Evolutionary conservation across 2,888 invertebrate species (phyloP).

Genomic region (Plagodis pulveraria): DNA sequence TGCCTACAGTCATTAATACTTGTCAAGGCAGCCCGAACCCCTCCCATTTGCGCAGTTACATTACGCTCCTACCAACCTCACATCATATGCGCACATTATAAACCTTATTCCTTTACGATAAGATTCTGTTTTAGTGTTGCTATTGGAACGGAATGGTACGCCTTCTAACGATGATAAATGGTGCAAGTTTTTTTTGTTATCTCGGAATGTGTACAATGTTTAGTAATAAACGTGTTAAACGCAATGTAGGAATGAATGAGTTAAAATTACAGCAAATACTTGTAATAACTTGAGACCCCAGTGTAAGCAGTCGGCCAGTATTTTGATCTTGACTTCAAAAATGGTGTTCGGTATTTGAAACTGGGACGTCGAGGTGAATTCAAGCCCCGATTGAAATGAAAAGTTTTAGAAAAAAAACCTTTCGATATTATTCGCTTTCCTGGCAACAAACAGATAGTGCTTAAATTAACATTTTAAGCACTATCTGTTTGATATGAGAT

Average conservation of each 20-base stretch:
- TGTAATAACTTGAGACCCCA: not conserved
- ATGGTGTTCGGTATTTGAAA: no score
- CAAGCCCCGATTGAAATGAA: no score
- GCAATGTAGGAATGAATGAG: not conserved
- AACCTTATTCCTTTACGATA: conserved; percentile 41
- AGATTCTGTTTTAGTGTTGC: conserved; percentile 13
- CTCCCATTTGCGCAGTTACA: conserved; percentile 73
- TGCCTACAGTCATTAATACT: conserved; percentile 67
- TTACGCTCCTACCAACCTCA: conserved; percentile 48
- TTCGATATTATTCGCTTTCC: no score
- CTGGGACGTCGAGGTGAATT: no score
- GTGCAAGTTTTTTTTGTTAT: conserved; percentile 31
- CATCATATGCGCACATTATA: conserved; percentile 24
- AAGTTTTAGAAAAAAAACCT: no score
- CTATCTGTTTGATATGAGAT: no score
- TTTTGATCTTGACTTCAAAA: no score
- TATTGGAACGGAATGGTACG: conserved; percentile 35
- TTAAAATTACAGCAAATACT: not conserved
- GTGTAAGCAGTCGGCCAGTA: not conserved
- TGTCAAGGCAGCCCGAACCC: conserved; percentile 66
- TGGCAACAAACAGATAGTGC: no score
- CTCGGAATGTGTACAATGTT: conserved; percentile 15
- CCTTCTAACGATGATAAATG: conserved; percentile 39
- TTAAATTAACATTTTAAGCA: no score
- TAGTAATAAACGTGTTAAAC: conserved; percentile 1